Evolutionary conservation across 2,888 invertebrate genomes (phyloP).

Genomic region (Argynnis bischoffii): DNA sequence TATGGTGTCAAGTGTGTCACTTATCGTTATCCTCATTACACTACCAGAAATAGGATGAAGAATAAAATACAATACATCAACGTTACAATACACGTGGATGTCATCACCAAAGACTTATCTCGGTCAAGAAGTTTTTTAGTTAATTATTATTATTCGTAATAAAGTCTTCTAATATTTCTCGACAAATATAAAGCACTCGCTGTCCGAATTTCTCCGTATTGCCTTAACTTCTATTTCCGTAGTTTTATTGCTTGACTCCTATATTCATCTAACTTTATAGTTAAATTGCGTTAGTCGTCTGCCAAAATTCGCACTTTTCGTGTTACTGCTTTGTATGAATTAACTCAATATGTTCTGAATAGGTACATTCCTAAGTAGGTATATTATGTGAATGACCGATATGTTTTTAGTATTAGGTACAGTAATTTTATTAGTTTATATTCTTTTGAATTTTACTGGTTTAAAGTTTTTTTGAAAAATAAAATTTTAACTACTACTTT

Average conservation of each 20-base stretch:
- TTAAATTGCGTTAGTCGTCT: slow-evolving; percentile 32
- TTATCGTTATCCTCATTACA: too few species aligned
- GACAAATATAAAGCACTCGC: background rate
- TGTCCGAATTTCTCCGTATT: slow-evolving; percentile 21
- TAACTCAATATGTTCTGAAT: slow-evolving; percentile 3
- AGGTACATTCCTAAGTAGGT: background rate
- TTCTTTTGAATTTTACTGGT: background rate
- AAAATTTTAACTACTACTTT: too few species aligned
- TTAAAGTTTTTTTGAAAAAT: too few species aligned
- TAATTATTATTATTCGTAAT: background rate
- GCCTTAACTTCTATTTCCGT: slow-evolving; percentile 30
- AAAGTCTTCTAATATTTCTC: background rate
- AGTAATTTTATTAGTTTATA: background rate
- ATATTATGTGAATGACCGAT: background rate
- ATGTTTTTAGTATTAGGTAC: background rate
- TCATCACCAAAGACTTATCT: background rate
- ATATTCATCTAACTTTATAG: slow-evolving; percentile 36
- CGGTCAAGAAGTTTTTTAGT: background rate
- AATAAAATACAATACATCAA: background rate
- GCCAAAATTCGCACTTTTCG: slow-evolving; percentile 39
- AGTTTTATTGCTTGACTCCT: slow-evolving; percentile 32
- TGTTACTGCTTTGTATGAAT: slow-evolving; percentile 15
- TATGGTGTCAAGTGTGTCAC: too few species aligned
- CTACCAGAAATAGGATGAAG: background rate
- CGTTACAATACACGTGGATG: background rate